Conservation (phyloP, 2,888 invertebrate species). For the Hirtodrosophila duncani region DNA sequence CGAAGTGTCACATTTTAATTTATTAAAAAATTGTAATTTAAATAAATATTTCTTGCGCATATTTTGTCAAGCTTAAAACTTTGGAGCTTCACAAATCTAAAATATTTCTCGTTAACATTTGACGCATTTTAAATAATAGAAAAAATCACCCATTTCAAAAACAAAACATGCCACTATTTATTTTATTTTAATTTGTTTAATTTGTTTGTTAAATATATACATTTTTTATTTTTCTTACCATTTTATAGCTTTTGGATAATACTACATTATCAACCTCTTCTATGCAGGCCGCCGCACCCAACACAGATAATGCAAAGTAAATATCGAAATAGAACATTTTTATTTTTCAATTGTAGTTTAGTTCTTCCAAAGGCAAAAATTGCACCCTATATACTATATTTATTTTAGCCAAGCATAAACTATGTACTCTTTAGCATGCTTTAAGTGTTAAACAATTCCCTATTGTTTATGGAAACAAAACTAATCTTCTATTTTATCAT, state of each 20-base stretch:
- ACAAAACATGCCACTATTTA: slow-evolving; percentile 15
- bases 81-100: no score
- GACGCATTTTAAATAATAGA: slow-evolving; percentile 16
- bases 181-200: slow-evolving; percentile 42
- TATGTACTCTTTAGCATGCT: no score
- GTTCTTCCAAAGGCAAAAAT: no score
- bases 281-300: slow-evolving; percentile 80
- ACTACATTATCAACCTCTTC: slow-evolving; percentile 78
- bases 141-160: slow-evolving; percentile 11
- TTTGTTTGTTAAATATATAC: slow-evolving; percentile 58
- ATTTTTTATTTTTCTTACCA: slow-evolving; percentile 56
- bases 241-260: slow-evolving; percentile 83
- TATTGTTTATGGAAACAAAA: not conserved
- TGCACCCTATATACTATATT: slow-evolving; percentile 27
- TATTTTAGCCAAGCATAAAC: not conserved
- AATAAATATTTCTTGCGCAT: no score
- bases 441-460: slow-evolving; percentile 5
- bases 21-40: no score
- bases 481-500: slow-evolving; percentile 4
- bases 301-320: slow-evolving; percentile 82
- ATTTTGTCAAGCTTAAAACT: no score
- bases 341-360: slow-evolving; percentile 31
- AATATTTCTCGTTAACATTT: no score
- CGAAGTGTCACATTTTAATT: no score
- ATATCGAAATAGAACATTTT: slow-evolving; percentile 79